Evolutionary conservation across 2,888 invertebrate species (phyloP).

Genomic region (Sinelater perroti): DNA sequence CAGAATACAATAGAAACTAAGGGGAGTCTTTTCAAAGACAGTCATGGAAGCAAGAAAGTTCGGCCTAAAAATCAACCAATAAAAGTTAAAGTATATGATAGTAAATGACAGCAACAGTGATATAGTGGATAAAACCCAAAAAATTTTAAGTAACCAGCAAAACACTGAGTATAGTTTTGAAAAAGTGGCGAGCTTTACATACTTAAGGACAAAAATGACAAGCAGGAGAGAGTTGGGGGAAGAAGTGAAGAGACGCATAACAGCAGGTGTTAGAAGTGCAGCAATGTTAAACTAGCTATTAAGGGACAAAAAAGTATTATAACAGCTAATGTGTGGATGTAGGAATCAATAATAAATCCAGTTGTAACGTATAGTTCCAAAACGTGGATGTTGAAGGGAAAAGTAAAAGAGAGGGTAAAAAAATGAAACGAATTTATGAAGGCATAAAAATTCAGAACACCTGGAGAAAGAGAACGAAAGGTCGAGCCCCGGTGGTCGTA

Average conservation of each 20-base stretch:
- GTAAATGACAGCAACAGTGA: not conserved
- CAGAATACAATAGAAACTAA: not conserved
- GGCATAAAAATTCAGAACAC: not conserved
- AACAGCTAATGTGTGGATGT: not conserved
- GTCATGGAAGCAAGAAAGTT: not conserved
- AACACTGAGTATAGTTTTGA: not conserved
- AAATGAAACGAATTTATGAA: not conserved
- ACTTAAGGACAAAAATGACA: not conserved
- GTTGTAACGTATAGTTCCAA: not conserved
- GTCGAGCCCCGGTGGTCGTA: too few relatives aligned
- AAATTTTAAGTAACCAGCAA: not conserved
- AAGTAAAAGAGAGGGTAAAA: not conserved
- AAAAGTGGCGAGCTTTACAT: not conserved
- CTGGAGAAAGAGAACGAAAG: not conserved
- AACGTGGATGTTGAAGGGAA: not conserved
- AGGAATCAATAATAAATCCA: not conserved
- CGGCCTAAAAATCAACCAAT: conserved; percentile 3
- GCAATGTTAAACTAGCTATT: conserved; percentile 3
- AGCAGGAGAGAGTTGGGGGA: not conserved
- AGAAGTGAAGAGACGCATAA: not conserved
- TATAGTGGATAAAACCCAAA: not conserved
- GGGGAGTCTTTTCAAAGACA: not conserved
- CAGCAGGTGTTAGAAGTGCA: not conserved
- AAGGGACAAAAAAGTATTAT: not conserved
- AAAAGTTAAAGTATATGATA: conserved; percentile 3